Base-by-base conservation (phyloP, 2,888 invertebrate genomes). In the Tetragonisca angustula region DNA sequence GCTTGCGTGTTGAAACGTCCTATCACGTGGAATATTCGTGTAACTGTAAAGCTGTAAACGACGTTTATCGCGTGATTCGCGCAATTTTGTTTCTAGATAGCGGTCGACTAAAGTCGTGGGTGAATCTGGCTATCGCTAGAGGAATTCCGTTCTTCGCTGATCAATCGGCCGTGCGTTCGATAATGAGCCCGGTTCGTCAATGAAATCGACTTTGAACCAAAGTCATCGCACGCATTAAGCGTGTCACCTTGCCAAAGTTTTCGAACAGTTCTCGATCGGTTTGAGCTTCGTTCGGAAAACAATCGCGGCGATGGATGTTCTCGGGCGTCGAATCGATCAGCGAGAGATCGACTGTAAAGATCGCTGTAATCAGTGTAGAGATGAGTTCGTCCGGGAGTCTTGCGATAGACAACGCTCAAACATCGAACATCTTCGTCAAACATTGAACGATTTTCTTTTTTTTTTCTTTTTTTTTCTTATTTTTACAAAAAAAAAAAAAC, bases 121-220 rank as follows among this genome's bases (percentile, higher is more conserved):
- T 6, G 13, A 24, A n/a, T 1, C 24, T 6, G 64, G 36, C 11
- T 13, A 4, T 52, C 17, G 21, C 36, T 64, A 6, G 59, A 68
- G 69, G 59, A 68, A 76, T 59, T 59, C n/a, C 56, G 49, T 64
- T 64, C 72, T n/a, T 43, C 17, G 50, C 6, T 24, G 52, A 65
- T 74, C 36, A 36, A 36, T 62, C 49, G 32, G 21, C 6, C n/a
- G 50, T 17, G 43, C 61, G 65, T n/a, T 49, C 54, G 43, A 43
- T 17, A 73, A 24, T 17, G 43, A 73, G 21, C 49, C 13, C 9
- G 13, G 19, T 61, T 19, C 5, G 21, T 5, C 50, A 52, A 52
- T 17, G 50, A 76, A 62, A 76, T 69, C 27, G 27, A 19, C 36
- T n/a, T 62, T 15, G 43, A 76, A 74, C 67, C 43, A 49, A 68